These are phyloP conservation scores for Solenopsis fugax DNA, from an alignment of 1,140 invertebrate genomes.

Conservation along the genomic window DNA sequence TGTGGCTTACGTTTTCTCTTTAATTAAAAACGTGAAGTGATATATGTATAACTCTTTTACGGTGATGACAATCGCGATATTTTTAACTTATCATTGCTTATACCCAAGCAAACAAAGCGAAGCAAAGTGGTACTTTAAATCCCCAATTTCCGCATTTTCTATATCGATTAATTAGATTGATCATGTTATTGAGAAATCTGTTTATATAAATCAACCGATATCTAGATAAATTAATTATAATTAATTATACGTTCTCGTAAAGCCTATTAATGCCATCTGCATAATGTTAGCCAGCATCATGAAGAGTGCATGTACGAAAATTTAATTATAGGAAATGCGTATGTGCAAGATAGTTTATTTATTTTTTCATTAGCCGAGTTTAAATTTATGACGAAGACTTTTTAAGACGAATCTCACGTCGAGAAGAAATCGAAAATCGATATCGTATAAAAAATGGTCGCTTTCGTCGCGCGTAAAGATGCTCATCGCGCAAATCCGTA, in stretches of 20 bases:
- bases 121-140: not conserved
- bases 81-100: slow-evolving; percentile 8
- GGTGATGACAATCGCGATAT: slow-evolving; percentile 51
- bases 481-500: not conserved
- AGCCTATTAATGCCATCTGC: not conserved
- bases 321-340: not conserved
- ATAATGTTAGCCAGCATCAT: not conserved
- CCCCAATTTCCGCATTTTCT: not conserved
- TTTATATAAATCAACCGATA: not conserved
- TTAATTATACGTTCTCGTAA: not conserved
- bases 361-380: not conserved
- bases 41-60: not conserved
- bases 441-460: not conserved
- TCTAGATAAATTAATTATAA: not conserved
- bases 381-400: not conserved
- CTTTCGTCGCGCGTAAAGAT: not conserved
- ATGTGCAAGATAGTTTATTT: not conserved
- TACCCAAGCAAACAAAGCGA: not conserved
- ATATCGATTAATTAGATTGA: not conserved
- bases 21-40: slow-evolving; percentile 15
- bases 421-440: not conserved
- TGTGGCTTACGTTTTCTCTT: not conserved
- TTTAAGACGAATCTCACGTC: not conserved
- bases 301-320: not conserved
- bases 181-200: not conserved